phyloP scores from a whole-genome alignment of 1,140 invertebrate genomes.

The Drosophila grimshawi region DNA sequence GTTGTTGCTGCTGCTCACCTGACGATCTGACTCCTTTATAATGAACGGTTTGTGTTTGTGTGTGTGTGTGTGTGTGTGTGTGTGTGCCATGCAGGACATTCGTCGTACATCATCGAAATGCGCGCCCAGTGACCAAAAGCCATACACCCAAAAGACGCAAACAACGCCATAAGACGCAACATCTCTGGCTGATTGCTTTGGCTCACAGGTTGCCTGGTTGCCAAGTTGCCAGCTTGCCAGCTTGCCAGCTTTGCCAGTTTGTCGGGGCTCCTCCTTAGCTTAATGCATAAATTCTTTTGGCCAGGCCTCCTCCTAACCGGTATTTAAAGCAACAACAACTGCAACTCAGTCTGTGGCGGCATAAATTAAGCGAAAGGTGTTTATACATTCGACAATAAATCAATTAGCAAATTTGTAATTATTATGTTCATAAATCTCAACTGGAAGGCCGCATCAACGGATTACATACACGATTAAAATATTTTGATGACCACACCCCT shows the following conservation, averaged over 20 bases:
- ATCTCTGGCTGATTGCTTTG: conserved; percentile 65
- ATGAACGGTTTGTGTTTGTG: conserved; percentile 75
- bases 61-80: conserved; percentile 33
- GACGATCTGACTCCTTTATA: conserved; percentile 80
- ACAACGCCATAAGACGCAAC: neutral
- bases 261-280: conserved; percentile 47
- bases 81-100: conserved; percentile 56
- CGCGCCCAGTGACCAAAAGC: conserved; percentile 35
- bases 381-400: conserved; percentile 83
- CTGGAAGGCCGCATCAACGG: conserved; percentile 46
- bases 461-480: conserved; percentile 54
- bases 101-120: conserved; percentile 78
- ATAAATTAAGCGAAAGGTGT: conserved; percentile 80
- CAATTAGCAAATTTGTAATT: conserved; percentile 84
- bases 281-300: conserved; percentile 69
- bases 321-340: conserved; percentile 61
- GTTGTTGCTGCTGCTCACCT: conserved; percentile 55
- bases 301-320: conserved; percentile 55
- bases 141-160: neutral
- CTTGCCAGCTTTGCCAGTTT: neutral
- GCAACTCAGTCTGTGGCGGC: conserved; percentile 45
- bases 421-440: conserved; percentile 83
- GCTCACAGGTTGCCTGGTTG: conserved; percentile 64
- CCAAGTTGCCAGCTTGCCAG: conserved; percentile 39
- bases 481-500: conserved; percentile 43